Percentiles rank a stretch among this genome's conserved stretches.
These are phyloP conservation scores for Brachionus sp. DNA, from an alignment of 1,140 invertebrate species.

Conservation along the genomic window DNA sequence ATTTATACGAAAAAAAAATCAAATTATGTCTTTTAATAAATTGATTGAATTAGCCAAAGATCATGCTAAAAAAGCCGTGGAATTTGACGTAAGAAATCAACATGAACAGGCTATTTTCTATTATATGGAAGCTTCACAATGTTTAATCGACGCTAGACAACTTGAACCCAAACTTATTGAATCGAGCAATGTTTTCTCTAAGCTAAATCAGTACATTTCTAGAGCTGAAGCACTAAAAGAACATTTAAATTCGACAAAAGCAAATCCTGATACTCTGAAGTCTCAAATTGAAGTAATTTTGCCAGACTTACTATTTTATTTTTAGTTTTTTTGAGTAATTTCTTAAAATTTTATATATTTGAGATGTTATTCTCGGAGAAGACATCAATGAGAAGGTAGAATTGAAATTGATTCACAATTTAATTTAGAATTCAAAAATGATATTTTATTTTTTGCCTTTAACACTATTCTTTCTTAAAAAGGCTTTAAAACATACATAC, in stretches of 20 bases:
- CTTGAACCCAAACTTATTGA: background rate
- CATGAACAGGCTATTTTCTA: slow-evolving; percentile 27
- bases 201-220: slow-evolving; percentile 38
- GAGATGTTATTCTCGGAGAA: too few species aligned
- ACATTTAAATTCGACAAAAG: background rate
- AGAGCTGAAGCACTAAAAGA: slow-evolving; percentile 26
- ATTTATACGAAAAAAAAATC: background rate
- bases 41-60: slow-evolving; percentile 46
- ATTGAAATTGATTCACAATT: too few species aligned
- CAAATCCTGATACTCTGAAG: slow-evolving; percentile 27
- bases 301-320: too few species aligned
- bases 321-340: too few species aligned
- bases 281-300: slow-evolving; percentile 47
- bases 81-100: background rate
- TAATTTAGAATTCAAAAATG: too few species aligned
- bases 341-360: too few species aligned
- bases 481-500: too few species aligned
- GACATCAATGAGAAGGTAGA: too few species aligned
- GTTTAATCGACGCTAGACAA: background rate
- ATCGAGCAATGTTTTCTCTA: background rate
- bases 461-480: too few species aligned
- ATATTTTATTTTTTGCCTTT: too few species aligned
- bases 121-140: slow-evolving; percentile 39
- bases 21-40: slow-evolving; percentile 44
- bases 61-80: slow-evolving; percentile 29